Base-by-base conservation (phyloP, 2,113 vertebrate species). In the Laticauda colubrina region DNA sequence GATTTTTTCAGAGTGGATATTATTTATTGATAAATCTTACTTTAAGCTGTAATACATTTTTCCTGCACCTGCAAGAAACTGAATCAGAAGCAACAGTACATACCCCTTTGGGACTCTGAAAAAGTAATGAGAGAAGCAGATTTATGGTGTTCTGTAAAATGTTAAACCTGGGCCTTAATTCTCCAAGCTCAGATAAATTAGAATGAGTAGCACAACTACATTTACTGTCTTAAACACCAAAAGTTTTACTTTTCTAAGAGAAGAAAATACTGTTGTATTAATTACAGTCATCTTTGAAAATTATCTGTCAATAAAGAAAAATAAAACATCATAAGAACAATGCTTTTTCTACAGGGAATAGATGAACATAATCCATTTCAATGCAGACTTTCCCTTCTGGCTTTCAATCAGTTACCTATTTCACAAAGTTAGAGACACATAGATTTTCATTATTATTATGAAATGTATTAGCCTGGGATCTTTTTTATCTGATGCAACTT, bases 61-160 rank as follows among this genome's bases (percentile, higher is more conserved):
- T 88, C 57, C 61, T 55, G 3, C 93, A 88, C 87, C 85, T 90
- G 56, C 24, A 93, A 91, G 87, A 48, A 94, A 85, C 91, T 90
- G 51, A 34, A 69, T 51, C 8, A 1, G 88, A 95, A 92, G 45
- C 92, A 87, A 89, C 90, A 90, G 81, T 51, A 43, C 0, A 0
- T 69, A 92, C 57, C 54, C 93, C 45, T 6, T 9, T 89, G 93
- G 34, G 88, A 92, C 24, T 2, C 8, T 48, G 92, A 92, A 96
- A 95, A 90, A 92, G 93, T 90, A 81, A 90, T 39, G 85, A 39
- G 39, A 39, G 34, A 39, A 39, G 34, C 34, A 39, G 34, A 85
- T 8, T 94, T 88, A 85, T 88, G 90, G 56, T 7, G 9, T 26
- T 45, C 34, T 94, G 59, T 91, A 89, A 96, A 95, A 96, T 94